Evolutionary conservation across 2,888 invertebrate species (phyloP).

Genomic region (Scrobipalpa atriplicella): DNA sequence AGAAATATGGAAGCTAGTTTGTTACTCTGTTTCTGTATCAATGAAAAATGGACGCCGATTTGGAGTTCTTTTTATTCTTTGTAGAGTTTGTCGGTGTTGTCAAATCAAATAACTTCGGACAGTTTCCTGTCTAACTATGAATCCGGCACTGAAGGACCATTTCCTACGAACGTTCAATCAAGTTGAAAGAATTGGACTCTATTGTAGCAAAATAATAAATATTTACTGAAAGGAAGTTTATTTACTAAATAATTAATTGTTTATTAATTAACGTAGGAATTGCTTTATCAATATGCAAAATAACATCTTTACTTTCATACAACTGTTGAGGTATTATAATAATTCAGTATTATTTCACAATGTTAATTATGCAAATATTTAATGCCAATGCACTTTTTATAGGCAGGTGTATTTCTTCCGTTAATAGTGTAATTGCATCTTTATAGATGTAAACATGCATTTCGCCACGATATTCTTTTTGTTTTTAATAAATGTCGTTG

Average conservation of each 20-base stretch:
- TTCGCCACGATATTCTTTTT: neutral
- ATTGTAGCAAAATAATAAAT: too few species aligned
- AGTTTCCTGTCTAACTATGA: conserved; percentile 1
- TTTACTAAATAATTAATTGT: too few species aligned
- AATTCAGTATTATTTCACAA: neutral
- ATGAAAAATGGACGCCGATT: neutral
- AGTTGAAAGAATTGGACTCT: neutral
- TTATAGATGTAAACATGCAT: neutral
- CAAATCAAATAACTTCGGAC: neutral
- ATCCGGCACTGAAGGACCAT: too few species aligned
- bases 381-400: conserved; percentile 38
- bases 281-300: neutral
- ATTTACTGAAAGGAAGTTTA: too few species aligned
- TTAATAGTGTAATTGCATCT: neutral
- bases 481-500: neutral
- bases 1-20: conserved; percentile 1
- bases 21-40: neutral
- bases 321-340: neutral
- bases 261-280: neutral
- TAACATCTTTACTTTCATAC: neutral
- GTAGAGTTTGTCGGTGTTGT: neutral
- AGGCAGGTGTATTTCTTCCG: conserved; percentile 8
- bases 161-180: too few species aligned
- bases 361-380: conserved; percentile 22
- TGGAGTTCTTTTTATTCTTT: neutral